Base-by-base conservation (phyloP, 2,113 vertebrate genomes). In the Arothron firmamentum region DNA sequence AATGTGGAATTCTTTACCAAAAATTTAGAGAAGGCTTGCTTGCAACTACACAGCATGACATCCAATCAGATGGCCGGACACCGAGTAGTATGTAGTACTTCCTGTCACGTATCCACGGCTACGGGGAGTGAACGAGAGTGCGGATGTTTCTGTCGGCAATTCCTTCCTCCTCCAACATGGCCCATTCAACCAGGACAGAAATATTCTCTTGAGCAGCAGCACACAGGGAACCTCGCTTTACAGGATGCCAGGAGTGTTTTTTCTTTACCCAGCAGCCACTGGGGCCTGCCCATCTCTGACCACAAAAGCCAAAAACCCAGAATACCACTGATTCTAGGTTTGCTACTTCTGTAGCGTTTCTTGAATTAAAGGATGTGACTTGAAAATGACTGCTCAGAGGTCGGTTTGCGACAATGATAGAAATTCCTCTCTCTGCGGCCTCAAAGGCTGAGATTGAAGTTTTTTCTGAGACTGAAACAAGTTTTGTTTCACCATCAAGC, bases 131-230 rank as follows among this genome's bases (percentile, higher is more conserved):
- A 25, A 15, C 17, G 41, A 0, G 34, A 55, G 21, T 61, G 49
- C 56, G 65, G 76, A 82, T 72, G 70, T 80, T 70, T 74, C 74
- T 43, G 65, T 66, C 53, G 31, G 19, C 8, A 4, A 38, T 42
- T 62, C 72, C 62, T 75, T 76, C 82, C 19, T 59, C 47, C 57
- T 12, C 58, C 56, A 14, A 52, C 59, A 57, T 34, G 25, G 34
- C 13, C 54, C 62, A 67, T 74, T 84, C 67, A 79, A 58, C 60
- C 64, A 11, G 48, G 70, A 78, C 77, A 72, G 55, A 75, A 78
- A 80, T 62, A 80, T 67, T 59, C 34, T 41, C 53, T 3, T n/a
- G 61, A 41, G 13, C 64, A 51, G 57, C 57, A 51, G 65, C 57
- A 54, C 65, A 21, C 31, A 0, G 48, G 14, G 21, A 47, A 28